Conservation (phyloP, 2,797 vertebrate species). For the Arctocebus calabarensis region DNA sequence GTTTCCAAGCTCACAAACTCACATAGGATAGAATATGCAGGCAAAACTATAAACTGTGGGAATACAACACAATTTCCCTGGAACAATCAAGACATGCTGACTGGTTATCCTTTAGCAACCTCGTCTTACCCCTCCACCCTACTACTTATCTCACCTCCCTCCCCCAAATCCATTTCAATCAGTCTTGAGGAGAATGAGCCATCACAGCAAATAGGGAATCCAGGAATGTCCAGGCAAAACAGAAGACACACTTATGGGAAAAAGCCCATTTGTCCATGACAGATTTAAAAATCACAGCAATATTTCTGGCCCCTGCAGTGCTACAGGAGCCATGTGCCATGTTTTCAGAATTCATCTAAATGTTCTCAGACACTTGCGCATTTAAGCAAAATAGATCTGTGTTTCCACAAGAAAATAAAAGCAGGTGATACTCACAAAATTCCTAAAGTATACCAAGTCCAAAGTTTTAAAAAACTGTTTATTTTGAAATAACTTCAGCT, state of each 20-base stretch:
- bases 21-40: not conserved
- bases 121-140: not conserved
- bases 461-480: not conserved
- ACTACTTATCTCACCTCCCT: not conserved
- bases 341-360: not conserved
- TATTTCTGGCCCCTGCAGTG: not conserved
- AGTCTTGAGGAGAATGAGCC: not conserved
- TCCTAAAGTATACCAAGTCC: not conserved
- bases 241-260: not conserved
- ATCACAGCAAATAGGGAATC: not conserved
- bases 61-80: not conserved
- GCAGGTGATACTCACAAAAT: not conserved
- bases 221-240: not conserved
- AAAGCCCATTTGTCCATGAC: not conserved
- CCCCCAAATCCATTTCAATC: not conserved
- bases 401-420: conserved; percentile 50
- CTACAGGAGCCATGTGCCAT: not conserved
- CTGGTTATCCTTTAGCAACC: not conserved
- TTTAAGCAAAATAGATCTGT: conserved; percentile 12
- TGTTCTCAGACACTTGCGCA: not conserved
- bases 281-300: conserved; percentile 41
- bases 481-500: not conserved
- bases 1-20: not conserved
- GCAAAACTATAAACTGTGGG: not conserved
- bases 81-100: not conserved